Evolutionary conservation across 2,888 invertebrate species (phyloP).

Genomic region (Pheosia gnoma): DNA sequence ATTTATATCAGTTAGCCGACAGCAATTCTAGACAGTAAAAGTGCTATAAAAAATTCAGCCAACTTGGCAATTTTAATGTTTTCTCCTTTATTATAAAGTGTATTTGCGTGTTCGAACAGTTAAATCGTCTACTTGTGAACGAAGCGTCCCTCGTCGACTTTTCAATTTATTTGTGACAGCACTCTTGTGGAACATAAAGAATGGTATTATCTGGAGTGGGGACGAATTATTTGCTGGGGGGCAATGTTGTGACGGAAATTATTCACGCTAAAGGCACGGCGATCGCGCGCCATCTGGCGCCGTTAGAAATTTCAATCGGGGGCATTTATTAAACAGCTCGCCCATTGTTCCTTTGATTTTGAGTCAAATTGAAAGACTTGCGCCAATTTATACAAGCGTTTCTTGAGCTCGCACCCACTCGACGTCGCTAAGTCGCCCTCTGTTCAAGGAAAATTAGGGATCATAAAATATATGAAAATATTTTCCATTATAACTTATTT

Average conservation of each 20-base stretch:
- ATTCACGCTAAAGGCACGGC: constrained; percentile 55
- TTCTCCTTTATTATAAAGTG: constrained; percentile 38
- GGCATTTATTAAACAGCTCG: constrained; percentile 65
- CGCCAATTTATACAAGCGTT: constrained; percentile 28
- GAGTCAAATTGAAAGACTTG: constrained; percentile 48
- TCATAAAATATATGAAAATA: constrained; percentile 20
- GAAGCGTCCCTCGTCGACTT: constrained; percentile 38
- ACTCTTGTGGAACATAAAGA: constrained; percentile 50
- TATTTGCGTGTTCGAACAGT: constrained; percentile 45
- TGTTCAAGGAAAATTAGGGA: constrained; percentile 24
- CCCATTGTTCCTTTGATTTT: constrained; percentile 60
- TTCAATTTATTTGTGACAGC: constrained; percentile 59
- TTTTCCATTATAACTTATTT: constrained; percentile 13
- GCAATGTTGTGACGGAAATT: constrained; percentile 64
- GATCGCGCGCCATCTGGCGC: constrained; percentile 65
- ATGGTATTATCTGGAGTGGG: constrained; percentile 50
- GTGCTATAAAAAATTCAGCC: constrained; percentile 10
- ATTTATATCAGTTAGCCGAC: constrained; percentile 7
- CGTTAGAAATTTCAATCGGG: constrained; percentile 62
- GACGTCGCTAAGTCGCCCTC: constrained; percentile 16
- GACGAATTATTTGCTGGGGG: constrained; percentile 43
- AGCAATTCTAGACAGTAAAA: constrained; percentile 10
- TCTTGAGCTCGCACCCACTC: constrained; percentile 25
- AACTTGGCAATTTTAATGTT: constrained; percentile 22
- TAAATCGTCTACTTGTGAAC: constrained; percentile 29